Conservation (phyloP, 2,113 vertebrate genomes). For the Heloderma charlesbogerti region DNA sequence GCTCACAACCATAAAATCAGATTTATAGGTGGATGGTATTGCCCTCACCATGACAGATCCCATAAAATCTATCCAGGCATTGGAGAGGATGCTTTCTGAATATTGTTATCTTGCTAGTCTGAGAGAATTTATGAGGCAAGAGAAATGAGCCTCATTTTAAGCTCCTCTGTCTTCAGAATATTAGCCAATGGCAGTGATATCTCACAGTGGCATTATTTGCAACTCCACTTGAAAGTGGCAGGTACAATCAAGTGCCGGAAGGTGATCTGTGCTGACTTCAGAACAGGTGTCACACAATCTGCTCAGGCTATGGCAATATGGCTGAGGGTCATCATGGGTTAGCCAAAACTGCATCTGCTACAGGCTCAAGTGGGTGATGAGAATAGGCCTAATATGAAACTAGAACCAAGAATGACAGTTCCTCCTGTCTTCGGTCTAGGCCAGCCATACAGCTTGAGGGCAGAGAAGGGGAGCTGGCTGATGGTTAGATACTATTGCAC, state of each 20-base stretch:
- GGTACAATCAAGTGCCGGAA: neutral
- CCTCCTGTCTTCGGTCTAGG: neutral
- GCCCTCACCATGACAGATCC: neutral
- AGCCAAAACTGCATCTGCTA: neutral
- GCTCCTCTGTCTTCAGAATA: neutral
- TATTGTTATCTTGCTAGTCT: neutral
- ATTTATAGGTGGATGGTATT: neutral
- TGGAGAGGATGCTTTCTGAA: neutral
- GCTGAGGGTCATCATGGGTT: neutral
- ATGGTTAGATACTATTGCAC: neutral
- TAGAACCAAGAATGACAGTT: neutral
- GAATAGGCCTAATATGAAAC: neutral
- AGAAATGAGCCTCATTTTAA: neutral
- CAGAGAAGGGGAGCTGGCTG: neutral
- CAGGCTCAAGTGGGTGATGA: neutral
- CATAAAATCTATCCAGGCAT: neutral
- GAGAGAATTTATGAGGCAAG: neutral
- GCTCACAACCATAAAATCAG: neutral
- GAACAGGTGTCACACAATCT: neutral
- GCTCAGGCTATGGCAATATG: neutral
- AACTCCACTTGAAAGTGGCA: neutral
- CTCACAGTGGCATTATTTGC: neutral
- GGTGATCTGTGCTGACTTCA: neutral
- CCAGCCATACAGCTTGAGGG: neutral
- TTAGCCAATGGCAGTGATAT: neutral